phyloP scores from a whole-genome alignment of 2,888 invertebrate genomes.

The Timandra comae region DNA sequence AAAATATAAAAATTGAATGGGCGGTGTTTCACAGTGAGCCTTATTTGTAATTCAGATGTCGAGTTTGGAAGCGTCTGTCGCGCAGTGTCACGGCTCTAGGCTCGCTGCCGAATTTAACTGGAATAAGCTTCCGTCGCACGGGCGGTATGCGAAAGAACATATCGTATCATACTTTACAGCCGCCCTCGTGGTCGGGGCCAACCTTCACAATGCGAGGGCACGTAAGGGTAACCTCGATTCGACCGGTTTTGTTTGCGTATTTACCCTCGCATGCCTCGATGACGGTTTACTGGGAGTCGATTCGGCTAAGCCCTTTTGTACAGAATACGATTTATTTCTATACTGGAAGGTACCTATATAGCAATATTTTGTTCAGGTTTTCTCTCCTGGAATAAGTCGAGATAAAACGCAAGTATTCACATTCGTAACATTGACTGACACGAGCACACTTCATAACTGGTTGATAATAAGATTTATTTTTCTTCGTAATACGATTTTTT shows the following conservation, averaged over 20 bases:
- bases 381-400: no score
- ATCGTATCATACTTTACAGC: slow-evolving; percentile 17
- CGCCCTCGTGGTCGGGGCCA: slow-evolving; percentile 14
- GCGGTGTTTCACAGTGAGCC: slow-evolving; percentile 22
- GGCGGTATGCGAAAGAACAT: slow-evolving; percentile 11
- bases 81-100: neutral
- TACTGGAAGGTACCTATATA: no score
- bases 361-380: no score
- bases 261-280: slow-evolving; percentile 9
- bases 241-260: slow-evolving; percentile 15
- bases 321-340: neutral
- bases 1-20: slow-evolving; percentile 25
- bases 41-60: slow-evolving; percentile 47
- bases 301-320: neutral
- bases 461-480: no score
- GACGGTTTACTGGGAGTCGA: slow-evolving; percentile 7
- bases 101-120: neutral
- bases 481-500: no score
- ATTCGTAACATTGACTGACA: no score
- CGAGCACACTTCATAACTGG: no score
- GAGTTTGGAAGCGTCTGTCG: slow-evolving; percentile 21
- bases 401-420: no score
- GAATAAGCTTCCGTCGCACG: slow-evolving; percentile 2
- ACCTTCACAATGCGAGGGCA: slow-evolving; percentile 6
- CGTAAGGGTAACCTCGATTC: slow-evolving; percentile 18